phyloP scores from a whole-genome alignment of 2,113 vertebrate genomes.

The Thunnus maccoyii region DNA sequence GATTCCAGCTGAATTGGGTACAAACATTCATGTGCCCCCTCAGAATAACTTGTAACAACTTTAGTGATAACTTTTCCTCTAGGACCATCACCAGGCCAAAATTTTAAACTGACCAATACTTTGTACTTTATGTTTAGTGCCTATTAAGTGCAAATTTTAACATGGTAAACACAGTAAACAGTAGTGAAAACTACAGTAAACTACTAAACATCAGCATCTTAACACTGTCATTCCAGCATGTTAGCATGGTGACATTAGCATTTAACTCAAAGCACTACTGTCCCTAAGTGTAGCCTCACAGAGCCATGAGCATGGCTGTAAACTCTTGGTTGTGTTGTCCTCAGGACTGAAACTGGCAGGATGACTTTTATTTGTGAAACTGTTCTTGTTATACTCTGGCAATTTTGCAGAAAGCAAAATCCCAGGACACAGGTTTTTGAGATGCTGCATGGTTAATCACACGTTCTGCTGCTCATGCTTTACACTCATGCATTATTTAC shows the following conservation, averaged over 20 bases:
- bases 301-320: background rate
- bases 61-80: background rate
- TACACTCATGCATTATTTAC: slow-evolving; percentile 50
- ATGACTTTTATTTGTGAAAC: slow-evolving; percentile 23
- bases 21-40: background rate
- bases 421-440: slow-evolving; percentile 33
- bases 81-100: background rate
- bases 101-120: too few relatives aligned
- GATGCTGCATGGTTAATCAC: slow-evolving; percentile 34
- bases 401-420: slow-evolving; percentile 12
- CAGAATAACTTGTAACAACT: too few relatives aligned
- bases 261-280: background rate
- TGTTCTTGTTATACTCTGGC: background rate
- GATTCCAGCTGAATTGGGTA: background rate
- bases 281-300: background rate
- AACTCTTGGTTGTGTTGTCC: background rate
- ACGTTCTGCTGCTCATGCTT: slow-evolving; percentile 19
- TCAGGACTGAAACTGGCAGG: background rate
- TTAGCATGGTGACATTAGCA: background rate
- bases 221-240: background rate
- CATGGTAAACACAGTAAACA: background rate
- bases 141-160: background rate
- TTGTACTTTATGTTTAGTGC: too few relatives aligned
- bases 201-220: background rate
- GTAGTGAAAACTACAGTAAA: too few relatives aligned